Conservation (phyloP, 2,888 invertebrate species). For the Plagodis dolabraria region DNA sequence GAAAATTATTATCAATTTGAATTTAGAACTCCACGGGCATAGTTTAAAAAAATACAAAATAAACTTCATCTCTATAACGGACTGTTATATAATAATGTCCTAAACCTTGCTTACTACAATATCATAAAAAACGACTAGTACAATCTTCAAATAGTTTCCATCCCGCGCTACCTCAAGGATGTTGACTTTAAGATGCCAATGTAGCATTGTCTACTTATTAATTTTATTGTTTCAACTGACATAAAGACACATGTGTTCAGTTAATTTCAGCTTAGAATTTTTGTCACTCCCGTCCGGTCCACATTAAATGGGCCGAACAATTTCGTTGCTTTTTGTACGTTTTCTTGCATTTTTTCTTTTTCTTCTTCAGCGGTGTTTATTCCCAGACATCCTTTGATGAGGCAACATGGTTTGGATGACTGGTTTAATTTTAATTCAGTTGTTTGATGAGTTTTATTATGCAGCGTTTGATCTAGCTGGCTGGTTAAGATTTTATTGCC, state of each 20-base stretch:
- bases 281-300: constrained; percentile 83
- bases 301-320: constrained; percentile 82
- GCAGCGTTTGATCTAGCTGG: constrained; percentile 33
- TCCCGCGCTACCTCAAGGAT: constrained; percentile 14
- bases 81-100: too few relatives aligned
- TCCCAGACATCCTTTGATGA: constrained; percentile 79
- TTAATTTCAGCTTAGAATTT: constrained; percentile 82
- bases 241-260: constrained; percentile 76
- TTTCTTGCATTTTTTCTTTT: constrained; percentile 49
- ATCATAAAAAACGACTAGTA: too few relatives aligned
- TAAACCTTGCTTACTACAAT: too few relatives aligned
- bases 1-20: too few relatives aligned
- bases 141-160: too few relatives aligned
- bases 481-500: constrained; percentile 30
- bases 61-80: too few relatives aligned
- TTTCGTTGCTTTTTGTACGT: constrained; percentile 71
- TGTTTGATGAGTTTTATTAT: constrained; percentile 55
- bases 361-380: constrained; percentile 51
- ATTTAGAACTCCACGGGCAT: too few relatives aligned
- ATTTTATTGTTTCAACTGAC: constrained; percentile 53
- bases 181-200: constrained; percentile 22
- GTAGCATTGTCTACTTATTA: constrained; percentile 35
- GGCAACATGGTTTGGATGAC: constrained; percentile 49
- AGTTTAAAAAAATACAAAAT: too few relatives aligned
- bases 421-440: constrained; percentile 64